These are phyloP conservation scores for Eudasyphora cyanicolor DNA, from an alignment of 2,888 invertebrate genomes.

Conservation along the genomic window DNA sequence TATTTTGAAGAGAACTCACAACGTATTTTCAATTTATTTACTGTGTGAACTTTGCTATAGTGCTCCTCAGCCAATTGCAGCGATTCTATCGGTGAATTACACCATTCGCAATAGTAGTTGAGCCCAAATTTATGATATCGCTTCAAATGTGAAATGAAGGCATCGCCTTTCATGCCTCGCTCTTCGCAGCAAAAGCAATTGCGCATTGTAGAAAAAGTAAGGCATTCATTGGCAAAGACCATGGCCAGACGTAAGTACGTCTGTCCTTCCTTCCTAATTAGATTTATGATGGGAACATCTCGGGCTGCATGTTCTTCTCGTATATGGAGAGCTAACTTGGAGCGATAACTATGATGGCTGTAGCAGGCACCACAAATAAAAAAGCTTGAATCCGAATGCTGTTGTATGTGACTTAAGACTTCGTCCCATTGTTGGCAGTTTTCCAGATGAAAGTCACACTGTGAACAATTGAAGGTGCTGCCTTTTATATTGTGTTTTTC, in stretches of 20 bases:
- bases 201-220: constrained; percentile 64
- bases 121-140: constrained; percentile 57
- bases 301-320: constrained; percentile 54
- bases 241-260: constrained; percentile 33
- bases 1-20: constrained; percentile 58
- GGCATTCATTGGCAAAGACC: constrained; percentile 51
- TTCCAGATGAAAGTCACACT: constrained; percentile 49
- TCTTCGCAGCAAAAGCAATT: constrained; percentile 64
- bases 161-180: constrained; percentile 42
- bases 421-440: constrained; percentile 50
- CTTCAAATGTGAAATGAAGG: constrained; percentile 62
- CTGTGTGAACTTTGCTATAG: constrained; percentile 44
- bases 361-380: constrained; percentile 65
- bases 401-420: constrained; percentile 59
- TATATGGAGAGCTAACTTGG: constrained; percentile 52
- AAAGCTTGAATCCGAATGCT: constrained; percentile 52
- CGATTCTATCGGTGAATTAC: constrained; percentile 50
- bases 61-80: constrained; percentile 55
- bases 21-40: constrained; percentile 48
- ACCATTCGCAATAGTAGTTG: constrained; percentile 64
- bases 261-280: constrained; percentile 18
- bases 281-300: constrained; percentile 62
- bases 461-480: constrained; percentile 10
- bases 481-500: not conserved
- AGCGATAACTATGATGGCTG: constrained; percentile 41